A percentile compares a stretch with the other conserved stretches of the same genome.
Conservation (phyloP, 37 sponge, comb jelly and placozoan species). For the Agelas oroides region DNA sequence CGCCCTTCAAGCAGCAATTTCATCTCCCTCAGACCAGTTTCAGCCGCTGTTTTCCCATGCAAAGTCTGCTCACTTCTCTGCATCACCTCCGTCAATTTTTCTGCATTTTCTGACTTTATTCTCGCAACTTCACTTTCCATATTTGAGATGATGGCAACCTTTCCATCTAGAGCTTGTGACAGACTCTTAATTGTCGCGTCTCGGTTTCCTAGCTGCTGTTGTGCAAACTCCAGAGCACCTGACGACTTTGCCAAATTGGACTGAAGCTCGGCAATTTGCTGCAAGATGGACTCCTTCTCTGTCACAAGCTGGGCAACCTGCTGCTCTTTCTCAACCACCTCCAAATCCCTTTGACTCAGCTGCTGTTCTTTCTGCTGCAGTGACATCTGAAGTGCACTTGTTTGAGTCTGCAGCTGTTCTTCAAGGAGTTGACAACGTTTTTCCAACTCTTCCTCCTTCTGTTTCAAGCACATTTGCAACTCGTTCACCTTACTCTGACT, state of each 20-base stretch:
- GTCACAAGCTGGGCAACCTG: not conserved
- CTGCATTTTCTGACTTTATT: slow-evolving; percentile 22
- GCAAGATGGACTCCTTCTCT: not conserved
- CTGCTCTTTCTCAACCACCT: not conserved
- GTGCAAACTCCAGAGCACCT: slow-evolving; percentile 53
- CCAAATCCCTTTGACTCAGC: not conserved
- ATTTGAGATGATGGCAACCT: slow-evolving; percentile 14
- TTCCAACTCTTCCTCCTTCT: not conserved
- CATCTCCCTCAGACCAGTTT: not conserved
- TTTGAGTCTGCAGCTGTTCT: not conserved
- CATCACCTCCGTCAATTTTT: slow-evolving; percentile 25
- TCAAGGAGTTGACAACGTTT: not conserved
- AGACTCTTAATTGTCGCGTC: slow-evolving; percentile 33
- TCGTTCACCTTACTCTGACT: not conserved
- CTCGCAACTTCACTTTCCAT: slow-evolving; percentile 21
- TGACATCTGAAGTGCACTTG: not conserved
- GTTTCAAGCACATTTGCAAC: not conserved
- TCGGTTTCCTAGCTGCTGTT: slow-evolving; percentile 15
- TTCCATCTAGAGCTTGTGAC: slow-evolving; percentile 28
- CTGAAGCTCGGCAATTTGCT: not conserved
- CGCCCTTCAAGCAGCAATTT: not conserved
- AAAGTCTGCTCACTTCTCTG: slow-evolving; percentile 22
- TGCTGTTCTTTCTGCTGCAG: slow-evolving; percentile 6
- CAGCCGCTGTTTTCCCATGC: not conserved
- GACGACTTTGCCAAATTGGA: slow-evolving; percentile 31